Conservation (phyloP, 2,113 vertebrate genomes). For the Melanostigma gelatinosum region DNA sequence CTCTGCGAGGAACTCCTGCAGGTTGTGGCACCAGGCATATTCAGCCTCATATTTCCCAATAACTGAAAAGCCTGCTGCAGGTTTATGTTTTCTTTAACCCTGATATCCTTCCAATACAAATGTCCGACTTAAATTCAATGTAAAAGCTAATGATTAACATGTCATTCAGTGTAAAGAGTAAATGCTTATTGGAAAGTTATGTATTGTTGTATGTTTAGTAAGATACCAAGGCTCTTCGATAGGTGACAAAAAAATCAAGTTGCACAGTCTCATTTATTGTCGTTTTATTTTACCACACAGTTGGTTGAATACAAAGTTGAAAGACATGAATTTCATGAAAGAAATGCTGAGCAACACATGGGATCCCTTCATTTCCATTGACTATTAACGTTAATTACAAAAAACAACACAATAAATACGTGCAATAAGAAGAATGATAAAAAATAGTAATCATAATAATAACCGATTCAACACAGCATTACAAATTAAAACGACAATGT, state of each 20-base stretch:
- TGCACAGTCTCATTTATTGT: slow-evolving; percentile 57
- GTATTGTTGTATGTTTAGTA: background rate
- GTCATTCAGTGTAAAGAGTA: background rate
- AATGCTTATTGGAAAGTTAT: background rate
- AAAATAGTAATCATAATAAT: slow-evolving; percentile 52
- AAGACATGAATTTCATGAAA: slow-evolving; percentile 71
- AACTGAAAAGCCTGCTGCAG: background rate
- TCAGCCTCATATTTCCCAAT: slow-evolving; percentile 3
- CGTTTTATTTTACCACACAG: slow-evolving; percentile 79
- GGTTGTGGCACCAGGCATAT: slow-evolving; percentile 46
- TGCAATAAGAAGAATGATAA: slow-evolving; percentile 74
- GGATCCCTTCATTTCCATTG: slow-evolving; percentile 62
- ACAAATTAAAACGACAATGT: slow-evolving; percentile 31
- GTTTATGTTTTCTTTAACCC: background rate
- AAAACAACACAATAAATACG: slow-evolving; percentile 75
- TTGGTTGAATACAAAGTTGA: slow-evolving; percentile 79
- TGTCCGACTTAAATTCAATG: background rate
- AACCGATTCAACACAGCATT: slow-evolving; percentile 28
- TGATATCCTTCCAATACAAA: too few relatives aligned
- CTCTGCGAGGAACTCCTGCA: slow-evolving; percentile 54
- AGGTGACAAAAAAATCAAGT: slow-evolving; percentile 3
- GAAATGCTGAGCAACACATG: slow-evolving; percentile 66
- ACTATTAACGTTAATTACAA: slow-evolving; percentile 76
- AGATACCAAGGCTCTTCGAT: background rate
- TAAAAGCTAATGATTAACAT: background rate